A percentile compares a stretch with the other conserved stretches of the same genome.
phyloP scores from a whole-genome alignment of 2,888 invertebrate species.

The Rugalucina vietnamica region DNA sequence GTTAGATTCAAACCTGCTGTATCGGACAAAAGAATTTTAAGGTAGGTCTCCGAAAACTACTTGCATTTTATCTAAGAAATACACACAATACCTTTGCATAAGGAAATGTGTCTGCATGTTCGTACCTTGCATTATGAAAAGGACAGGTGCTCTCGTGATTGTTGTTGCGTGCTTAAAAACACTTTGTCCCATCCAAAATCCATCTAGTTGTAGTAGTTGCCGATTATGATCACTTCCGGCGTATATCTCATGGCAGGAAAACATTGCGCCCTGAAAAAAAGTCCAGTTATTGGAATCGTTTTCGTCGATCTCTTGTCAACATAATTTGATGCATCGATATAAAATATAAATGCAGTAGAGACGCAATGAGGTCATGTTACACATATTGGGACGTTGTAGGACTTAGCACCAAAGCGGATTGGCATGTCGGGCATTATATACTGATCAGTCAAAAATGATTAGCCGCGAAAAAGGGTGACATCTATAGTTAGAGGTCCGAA shows the following conservation, averaged over 20 bases:
- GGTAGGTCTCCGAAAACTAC: too few relatives aligned
- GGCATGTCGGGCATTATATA: background rate
- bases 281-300: conserved; percentile 30
- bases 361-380: conserved; percentile 10
- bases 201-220: conserved; percentile 24
- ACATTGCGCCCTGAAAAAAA: conserved; percentile 46
- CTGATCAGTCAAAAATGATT: background rate
- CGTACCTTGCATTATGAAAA: too few relatives aligned
- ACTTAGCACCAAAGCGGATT: conserved; percentile 4
- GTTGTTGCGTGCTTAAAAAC: conserved; percentile 43
- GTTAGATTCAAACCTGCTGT: too few relatives aligned
- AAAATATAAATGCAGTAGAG: background rate
- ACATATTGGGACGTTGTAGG: background rate
- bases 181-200: conserved; percentile 33
- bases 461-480: too few relatives aligned
- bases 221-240: conserved; percentile 54
- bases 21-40: too few relatives aligned
- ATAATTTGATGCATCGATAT: conserved; percentile 16
- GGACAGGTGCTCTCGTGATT: too few relatives aligned
- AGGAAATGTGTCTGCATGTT: too few relatives aligned
- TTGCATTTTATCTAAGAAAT: too few relatives aligned
- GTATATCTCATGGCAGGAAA: conserved; percentile 44
- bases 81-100: too few relatives aligned
- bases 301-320: conserved; percentile 25
- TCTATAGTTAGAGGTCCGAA: too few relatives aligned